Evolutionary conservation across 2,797 vertebrate species (phyloP).

Genomic region (Distichodus sexfasciatus): DNA sequence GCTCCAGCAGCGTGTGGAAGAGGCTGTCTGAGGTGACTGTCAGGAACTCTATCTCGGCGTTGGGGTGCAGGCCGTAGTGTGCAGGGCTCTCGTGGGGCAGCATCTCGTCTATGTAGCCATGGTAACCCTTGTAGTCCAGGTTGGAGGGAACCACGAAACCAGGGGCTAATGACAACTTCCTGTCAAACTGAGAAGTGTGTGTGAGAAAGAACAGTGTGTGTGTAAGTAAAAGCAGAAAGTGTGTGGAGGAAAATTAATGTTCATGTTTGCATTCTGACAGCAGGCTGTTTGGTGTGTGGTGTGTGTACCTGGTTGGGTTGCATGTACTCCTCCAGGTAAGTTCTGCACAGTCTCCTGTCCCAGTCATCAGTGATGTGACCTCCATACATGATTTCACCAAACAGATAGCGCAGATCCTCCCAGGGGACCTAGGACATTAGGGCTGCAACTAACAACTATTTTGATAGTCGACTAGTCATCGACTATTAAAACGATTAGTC

Average conservation of each 20-base stretch:
- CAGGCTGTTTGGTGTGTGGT: background rate
- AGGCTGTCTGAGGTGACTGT: conserved; percentile 76
- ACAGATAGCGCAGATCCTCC: conserved; percentile 80
- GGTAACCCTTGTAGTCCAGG: conserved; percentile 79
- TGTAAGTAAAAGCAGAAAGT: background rate
- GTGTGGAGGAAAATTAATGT: no score
- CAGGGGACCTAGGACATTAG: conserved; percentile 70
- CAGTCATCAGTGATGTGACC: conserved; percentile 79
- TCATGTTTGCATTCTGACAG: background rate
- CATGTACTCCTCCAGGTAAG: conserved; percentile 82
- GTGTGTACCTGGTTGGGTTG: conserved; percentile 71
- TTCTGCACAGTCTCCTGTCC: conserved; percentile 78
- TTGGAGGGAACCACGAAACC: conserved; percentile 77
- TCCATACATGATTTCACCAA: conserved; percentile 81
- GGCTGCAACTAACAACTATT: background rate
- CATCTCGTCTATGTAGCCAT: conserved; percentile 76
- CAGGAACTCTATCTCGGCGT: conserved; percentile 78
- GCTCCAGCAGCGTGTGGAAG: conserved; percentile 80
- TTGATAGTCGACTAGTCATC: background rate
- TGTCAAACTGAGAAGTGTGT: conserved; percentile 77
- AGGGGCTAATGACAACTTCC: conserved; percentile 72
- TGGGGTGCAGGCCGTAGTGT: conserved; percentile 77
- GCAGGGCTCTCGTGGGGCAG: conserved; percentile 73
- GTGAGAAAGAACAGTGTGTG: no score
- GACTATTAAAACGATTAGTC: background rate